phyloP scores from a whole-genome alignment of 2,797 vertebrate genomes.

The Peromyscus eremicus region DNA sequence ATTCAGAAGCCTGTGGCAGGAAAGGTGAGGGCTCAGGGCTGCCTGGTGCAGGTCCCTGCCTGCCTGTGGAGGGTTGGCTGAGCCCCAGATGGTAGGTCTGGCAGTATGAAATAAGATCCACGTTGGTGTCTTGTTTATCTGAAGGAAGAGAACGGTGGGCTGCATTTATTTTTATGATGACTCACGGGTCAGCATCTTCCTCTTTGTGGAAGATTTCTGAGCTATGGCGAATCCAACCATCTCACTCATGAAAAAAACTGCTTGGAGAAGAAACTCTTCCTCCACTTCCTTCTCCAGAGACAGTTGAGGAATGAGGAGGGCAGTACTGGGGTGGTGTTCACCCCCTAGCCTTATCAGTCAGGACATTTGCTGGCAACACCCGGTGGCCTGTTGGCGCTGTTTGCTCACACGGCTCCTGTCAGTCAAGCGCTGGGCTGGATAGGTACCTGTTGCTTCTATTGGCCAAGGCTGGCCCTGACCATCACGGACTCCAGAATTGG shows the following conservation, averaged over 20 bases:
- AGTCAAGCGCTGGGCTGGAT: not conserved
- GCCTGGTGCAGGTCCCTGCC: not conserved
- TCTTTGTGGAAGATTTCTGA: not conserved
- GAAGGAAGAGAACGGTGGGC: not conserved
- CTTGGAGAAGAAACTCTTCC: not conserved
- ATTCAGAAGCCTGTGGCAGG: not conserved
- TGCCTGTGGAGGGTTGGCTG: not conserved
- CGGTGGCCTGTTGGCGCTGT: not conserved
- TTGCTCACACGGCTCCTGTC: not conserved
- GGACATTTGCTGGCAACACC: not conserved
- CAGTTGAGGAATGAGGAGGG: not conserved
- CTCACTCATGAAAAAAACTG: not conserved
- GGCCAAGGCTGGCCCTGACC: not conserved
- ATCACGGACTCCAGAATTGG: not conserved
- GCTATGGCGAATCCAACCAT: not conserved
- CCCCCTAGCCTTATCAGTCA: not conserved
- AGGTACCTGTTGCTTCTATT: not conserved
- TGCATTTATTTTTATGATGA: constrained; percentile 26
- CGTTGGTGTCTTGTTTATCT: not conserved
- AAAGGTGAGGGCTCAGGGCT: not conserved
- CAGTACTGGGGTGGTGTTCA: not conserved
- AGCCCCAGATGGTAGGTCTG: not conserved
- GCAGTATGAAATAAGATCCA: not conserved
- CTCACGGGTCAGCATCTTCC: not conserved
- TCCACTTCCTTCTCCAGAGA: not conserved